A percentile compares a stretch with the other conserved stretches of the same genome.
Evolutionary conservation across 23 tunicate genomes (phyloP).

Genomic region (Halocynthia roretzi): DNA sequence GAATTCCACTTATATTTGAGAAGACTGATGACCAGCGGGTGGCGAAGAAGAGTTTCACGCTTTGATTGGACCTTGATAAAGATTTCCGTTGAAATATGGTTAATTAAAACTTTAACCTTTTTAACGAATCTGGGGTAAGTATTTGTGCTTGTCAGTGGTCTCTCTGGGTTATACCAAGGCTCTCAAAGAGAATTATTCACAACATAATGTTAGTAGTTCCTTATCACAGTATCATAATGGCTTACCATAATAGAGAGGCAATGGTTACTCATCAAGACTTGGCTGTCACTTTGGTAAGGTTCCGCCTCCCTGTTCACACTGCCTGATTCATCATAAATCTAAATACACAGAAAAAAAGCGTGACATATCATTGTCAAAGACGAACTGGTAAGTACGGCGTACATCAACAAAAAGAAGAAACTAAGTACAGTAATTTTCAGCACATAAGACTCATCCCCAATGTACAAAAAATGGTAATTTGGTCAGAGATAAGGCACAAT

Average conservation of each 20-base stretch:
- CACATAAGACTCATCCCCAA: not conserved
- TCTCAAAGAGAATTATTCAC: too few species aligned
- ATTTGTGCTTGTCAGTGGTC: too few species aligned
- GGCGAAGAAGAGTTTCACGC: conserved; percentile 63
- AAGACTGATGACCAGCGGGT: conserved; percentile 84
- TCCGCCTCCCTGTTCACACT: conserved; percentile 20
- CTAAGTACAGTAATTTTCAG: not conserved
- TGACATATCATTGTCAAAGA: not conserved
- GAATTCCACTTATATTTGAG: conserved; percentile 87
- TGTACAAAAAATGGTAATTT: not conserved
- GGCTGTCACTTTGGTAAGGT: conserved; percentile 55
- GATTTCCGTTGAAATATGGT: too few species aligned
- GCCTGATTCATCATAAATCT: conserved; percentile 79
- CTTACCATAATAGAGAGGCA: conserved; percentile 72
- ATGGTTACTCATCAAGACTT: conserved; percentile 54
- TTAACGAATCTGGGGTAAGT: too few species aligned
- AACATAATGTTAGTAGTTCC: too few species aligned
- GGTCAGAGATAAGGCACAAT: too few species aligned
- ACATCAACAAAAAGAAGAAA: not conserved
- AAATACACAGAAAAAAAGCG: not conserved
- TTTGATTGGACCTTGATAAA: conserved; percentile 69
- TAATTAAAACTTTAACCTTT: not conserved
- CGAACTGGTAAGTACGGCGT: not conserved
- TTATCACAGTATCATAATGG: not conserved
- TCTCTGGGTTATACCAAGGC: too few species aligned